phyloP scores from a whole-genome alignment of 2,797 vertebrate genomes.

The Channa striata region DNA sequence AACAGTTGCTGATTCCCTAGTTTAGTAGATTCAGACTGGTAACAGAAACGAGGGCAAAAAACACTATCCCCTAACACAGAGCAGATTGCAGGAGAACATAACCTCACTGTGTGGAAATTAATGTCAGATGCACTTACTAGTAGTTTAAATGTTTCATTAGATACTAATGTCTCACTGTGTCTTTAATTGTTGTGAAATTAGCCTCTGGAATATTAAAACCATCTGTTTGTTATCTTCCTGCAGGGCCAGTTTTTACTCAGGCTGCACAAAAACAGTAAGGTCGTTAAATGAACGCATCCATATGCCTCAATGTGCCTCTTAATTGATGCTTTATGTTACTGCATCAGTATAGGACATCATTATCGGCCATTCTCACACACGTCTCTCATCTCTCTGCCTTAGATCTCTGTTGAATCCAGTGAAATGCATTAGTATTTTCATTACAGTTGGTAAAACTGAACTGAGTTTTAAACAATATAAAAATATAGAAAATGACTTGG shows the following conservation, averaged over 20 bases:
- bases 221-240: slow-evolving; percentile 96
- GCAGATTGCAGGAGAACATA: slow-evolving; percentile 95
- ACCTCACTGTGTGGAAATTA: slow-evolving; percentile 95
- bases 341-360: slow-evolving; percentile 22
- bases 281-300: slow-evolving; percentile 73
- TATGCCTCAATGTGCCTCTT: slow-evolving; percentile 67
- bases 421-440: slow-evolving; percentile 25
- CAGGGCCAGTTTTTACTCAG: slow-evolving; percentile 90
- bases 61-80: slow-evolving; percentile 88
- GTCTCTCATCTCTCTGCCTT: not conserved
- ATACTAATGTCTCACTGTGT: slow-evolving; percentile 97
- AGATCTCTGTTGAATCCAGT: slow-evolving; percentile 10
- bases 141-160: slow-evolving; percentile 99
- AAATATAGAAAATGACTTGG: slow-evolving; percentile 32
- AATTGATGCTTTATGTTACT: slow-evolving; percentile 66
- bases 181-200: slow-evolving; percentile 99
- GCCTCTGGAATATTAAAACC: slow-evolving; percentile 97
- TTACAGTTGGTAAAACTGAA: slow-evolving; percentile 31
- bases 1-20: slow-evolving; percentile 98
- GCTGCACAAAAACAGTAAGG: slow-evolving; percentile 75
- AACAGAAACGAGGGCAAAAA: slow-evolving; percentile 62
- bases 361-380: slow-evolving; percentile 5
- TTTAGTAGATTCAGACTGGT: slow-evolving; percentile 92
- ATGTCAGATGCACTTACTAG: slow-evolving; percentile 95
- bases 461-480: slow-evolving; percentile 48